These are phyloP conservation scores for Melitaea athalia DNA, from an alignment of 2,888 invertebrate genomes.

Conservation along the genomic window DNA sequence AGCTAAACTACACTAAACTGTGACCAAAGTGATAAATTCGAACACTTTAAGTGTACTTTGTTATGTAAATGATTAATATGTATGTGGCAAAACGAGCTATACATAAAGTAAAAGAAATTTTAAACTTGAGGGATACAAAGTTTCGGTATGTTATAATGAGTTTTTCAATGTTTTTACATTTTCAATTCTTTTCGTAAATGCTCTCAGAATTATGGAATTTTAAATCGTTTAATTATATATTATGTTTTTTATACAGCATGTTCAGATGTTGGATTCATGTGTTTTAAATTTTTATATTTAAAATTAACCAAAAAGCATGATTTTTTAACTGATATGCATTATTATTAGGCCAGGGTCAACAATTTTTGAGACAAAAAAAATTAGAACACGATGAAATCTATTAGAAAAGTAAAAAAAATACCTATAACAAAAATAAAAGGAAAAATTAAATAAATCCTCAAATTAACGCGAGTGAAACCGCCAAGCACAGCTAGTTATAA, in stretches of 20 bases:
- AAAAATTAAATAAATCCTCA: too few species aligned
- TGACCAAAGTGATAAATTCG: conserved; percentile 71
- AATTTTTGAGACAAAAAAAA: too few species aligned
- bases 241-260: not conserved
- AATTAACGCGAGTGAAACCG: too few species aligned
- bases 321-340: too few species aligned
- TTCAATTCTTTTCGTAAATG: not conserved
- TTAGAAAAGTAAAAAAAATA: too few species aligned
- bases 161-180: conserved; percentile 33
- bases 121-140: conserved; percentile 52
- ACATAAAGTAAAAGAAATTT: conserved; percentile 61
- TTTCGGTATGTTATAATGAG: conserved; percentile 53
- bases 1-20: conserved; percentile 62
- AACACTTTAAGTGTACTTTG: conserved; percentile 70
- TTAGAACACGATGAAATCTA: too few species aligned
- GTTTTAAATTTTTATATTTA: too few species aligned
- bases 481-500: too few species aligned
- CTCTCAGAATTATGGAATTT: not conserved
- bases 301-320: too few species aligned
- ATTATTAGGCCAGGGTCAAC: too few species aligned
- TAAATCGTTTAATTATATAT: not conserved
- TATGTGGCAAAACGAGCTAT: conserved; percentile 50
- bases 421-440: too few species aligned
- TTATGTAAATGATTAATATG: conserved; percentile 50
- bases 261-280: too few species aligned